Evolutionary conservation across 2,888 invertebrate species (phyloP), one percentile per base, ranked within the genome.

Genomic region (Melanargia galathea): DNA sequence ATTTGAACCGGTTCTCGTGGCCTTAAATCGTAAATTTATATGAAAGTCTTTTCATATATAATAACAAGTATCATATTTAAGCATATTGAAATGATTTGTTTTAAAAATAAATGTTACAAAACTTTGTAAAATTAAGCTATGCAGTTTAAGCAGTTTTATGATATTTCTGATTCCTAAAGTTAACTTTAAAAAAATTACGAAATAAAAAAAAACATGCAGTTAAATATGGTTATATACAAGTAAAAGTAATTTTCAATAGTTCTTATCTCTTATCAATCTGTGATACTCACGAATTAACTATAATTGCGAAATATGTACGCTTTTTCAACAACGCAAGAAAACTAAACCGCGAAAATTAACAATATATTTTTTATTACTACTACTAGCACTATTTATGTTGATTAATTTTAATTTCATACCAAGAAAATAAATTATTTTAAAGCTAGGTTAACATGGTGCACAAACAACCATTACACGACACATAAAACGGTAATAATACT

Each of bases 301-400:
- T 45, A 45, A 45, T 20, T 10, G 6, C 5, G 20, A 20, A 8
- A n/a, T n/a, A n/a, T n/a, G 18, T 45, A 18, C 10, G 18, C 20
- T 45, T 45, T 16, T 45, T 45, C n/a, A 51, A 51, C 33, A 20
- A 52, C 20, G 11, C 33, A 33, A 18, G 11, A 52, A 35, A 11
- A 45, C 20, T 45, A 11, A 45, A 45, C 45, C 45, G 20, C 45
- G 11, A 45, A 20, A 45, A 22, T 20, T 11, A 20, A 1, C 22
- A 20, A 45, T 45, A 16, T 40, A 40, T 40, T 40, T 22, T 22
- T 20, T 11, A 3, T 45, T 45, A 22, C 11, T 10, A 20, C 2
- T 18, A 18, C 2, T 16, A 38, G 5, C 3, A 38, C 2, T 38
- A 13, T 11, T 22, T 45, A 2, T 45, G n/a, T 16, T 26, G 16